Evolutionary conservation across 1,140 invertebrate species (phyloP).

Genomic region (Heterodera schachtii): DNA sequence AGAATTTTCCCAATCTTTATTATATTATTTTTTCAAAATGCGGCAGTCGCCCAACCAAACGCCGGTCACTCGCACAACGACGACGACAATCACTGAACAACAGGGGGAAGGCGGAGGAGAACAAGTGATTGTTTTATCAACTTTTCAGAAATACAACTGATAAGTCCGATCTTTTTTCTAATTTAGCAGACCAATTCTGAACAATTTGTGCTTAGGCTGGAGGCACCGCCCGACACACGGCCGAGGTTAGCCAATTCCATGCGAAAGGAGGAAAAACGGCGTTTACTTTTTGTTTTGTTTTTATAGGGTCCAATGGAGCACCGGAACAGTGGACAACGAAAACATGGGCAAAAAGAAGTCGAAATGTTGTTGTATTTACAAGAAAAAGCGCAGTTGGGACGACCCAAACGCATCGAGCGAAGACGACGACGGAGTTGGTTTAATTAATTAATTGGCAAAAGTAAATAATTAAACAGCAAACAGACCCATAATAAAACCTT

Average conservation of each 20-base stretch:
- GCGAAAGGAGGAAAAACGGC: background rate
- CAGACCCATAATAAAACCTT: too few species aligned
- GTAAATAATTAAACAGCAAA: too few species aligned
- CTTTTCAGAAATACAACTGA: too few species aligned
- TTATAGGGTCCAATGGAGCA: conserved; percentile 47
- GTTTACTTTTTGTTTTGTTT: background rate
- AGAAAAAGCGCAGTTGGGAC: conserved; percentile 56
- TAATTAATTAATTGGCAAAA: background rate
- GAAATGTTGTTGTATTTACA: conserved; percentile 59
- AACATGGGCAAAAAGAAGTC: conserved; percentile 55
- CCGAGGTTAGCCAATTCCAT: background rate
- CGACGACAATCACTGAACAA: too few species aligned
- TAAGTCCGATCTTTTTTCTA: background rate
- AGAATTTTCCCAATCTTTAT: too few species aligned
- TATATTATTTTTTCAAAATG: too few species aligned
- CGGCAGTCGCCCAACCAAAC: too few species aligned
- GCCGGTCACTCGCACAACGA: too few species aligned
- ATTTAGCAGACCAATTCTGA: background rate
- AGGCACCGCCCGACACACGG: background rate
- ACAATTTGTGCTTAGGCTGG: conserved; percentile 5
- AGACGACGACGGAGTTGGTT: conserved; percentile 28
- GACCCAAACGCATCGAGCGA: conserved; percentile 53
- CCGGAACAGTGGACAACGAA: conserved; percentile 55
- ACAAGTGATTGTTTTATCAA: too few species aligned
- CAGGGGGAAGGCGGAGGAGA: too few species aligned